Conservation (phyloP, 2,888 invertebrate genomes). For the Laothoe populi region DNA sequence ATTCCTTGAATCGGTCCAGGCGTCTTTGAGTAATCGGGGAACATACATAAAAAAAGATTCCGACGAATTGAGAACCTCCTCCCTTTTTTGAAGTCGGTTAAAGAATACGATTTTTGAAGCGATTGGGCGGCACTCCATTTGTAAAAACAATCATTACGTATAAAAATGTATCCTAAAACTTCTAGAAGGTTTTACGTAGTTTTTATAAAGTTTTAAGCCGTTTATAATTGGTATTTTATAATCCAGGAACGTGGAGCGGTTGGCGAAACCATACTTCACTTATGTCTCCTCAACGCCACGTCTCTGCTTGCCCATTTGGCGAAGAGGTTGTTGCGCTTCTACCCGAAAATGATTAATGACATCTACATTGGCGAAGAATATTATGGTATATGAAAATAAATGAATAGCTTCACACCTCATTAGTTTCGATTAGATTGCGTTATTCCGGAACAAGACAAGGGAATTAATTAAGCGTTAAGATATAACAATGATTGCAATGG, state of each 20-base stretch:
- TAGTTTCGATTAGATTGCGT: not conserved
- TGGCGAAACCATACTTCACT: conserved; percentile 97
- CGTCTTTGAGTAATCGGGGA: too few species aligned
- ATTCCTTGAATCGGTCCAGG: too few species aligned
- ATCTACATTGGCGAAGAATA: conserved; percentile 98
- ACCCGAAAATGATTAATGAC: conserved; percentile 98
- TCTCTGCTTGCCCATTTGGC: conserved; percentile 96
- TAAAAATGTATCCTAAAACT: too few species aligned
- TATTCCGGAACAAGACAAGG: not conserved
- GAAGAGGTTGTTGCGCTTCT: conserved; percentile 94
- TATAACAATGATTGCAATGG: not conserved
- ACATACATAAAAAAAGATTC: too few species aligned
- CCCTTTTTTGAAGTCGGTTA: too few species aligned
- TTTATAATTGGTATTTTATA: conserved; percentile 43
- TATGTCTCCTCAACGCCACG: conserved; percentile 96
- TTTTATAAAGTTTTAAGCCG: too few species aligned
- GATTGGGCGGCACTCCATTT: too few species aligned
- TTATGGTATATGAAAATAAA: conserved; percentile 89
- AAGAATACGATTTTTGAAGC: too few species aligned
- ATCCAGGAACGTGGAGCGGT: conserved; percentile 95
- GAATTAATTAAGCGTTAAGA: not conserved
- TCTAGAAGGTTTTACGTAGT: too few species aligned
- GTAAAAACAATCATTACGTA: too few species aligned
- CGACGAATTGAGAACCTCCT: too few species aligned
- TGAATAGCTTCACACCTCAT: not conserved